Base-by-base conservation (phyloP, 2,888 invertebrate genomes). In the Norana najaformis region DNA sequence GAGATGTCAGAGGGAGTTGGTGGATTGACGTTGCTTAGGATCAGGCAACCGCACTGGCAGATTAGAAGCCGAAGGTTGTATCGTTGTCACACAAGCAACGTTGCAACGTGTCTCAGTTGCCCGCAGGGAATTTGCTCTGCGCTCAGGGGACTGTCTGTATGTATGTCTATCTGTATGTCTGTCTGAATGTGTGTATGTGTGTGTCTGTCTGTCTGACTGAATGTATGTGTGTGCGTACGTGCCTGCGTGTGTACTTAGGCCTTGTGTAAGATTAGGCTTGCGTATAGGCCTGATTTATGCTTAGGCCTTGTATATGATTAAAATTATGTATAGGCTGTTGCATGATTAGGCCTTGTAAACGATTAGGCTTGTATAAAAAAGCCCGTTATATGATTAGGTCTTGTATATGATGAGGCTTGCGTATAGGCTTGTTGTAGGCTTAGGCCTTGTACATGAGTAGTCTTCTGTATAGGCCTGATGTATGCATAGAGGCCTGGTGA, bases 41-140 rank as follows among this genome's bases (percentile, higher is more conserved):
- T 69, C 69, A 69, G 69, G 69, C 69, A 69, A n/a, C 69, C 69
- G 69, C 69, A 69, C 30, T 69, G 69, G 69, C n/a, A 30, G 69
- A 69, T 69, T 69, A 69, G n/a, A 69, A 69, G 69, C 69, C 69
- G 69, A n/a, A 8, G 30, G 69, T 69, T 69, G 69, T n/a, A n/a
- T 2, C 69, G 69, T 69, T 69, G 69, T 69, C 69, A 69, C 69
- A 69, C 30, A 69, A n/a, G 69, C 69, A 69, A 69, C 69, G 11
- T 69, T 69, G 69, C n/a, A 69, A 69, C 69, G 69, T n/a, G 69
- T 69, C 69, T 69, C 69, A 69, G n/a, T n/a, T n/a, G 69, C 69
- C 69, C 69, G 0, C 30, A 69, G 69, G 69, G 69, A n/a, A 69
- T n/a, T 8, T 30, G 69, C 8, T 30, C 69, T n/a, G 69, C 8